A percentile compares a stretch with the other conserved stretches of the same genome.
These are phyloP conservation scores for Lepas anatifera DNA, from an alignment of 2,888 invertebrate genomes.

Conservation along the genomic window DNA sequence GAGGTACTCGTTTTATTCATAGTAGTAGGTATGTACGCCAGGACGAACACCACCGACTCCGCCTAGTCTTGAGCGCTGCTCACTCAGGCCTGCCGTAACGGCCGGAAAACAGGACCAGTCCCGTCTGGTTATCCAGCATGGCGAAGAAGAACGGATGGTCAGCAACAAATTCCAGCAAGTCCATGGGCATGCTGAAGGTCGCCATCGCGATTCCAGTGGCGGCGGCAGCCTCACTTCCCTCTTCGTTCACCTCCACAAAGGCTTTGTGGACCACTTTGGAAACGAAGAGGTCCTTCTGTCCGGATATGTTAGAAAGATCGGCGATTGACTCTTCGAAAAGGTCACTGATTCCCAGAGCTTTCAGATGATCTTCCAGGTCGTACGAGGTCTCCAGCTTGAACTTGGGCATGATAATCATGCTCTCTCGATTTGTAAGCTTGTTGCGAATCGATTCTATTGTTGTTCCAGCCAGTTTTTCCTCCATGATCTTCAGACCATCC, in stretches of 20 bases:
- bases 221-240: too few relatives aligned
- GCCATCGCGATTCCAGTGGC: slow-evolving; percentile 53
- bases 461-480: slow-evolving; percentile 50
- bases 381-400: slow-evolving; percentile 65
- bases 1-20: too few relatives aligned
- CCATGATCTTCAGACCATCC: slow-evolving; percentile 49
- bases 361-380: slow-evolving; percentile 47
- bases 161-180: slow-evolving; percentile 15
- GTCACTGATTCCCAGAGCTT: slow-evolving; percentile 53
- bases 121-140: slow-evolving; percentile 18
- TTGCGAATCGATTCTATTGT: slow-evolving; percentile 45
- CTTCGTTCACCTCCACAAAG: too few relatives aligned
- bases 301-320: slow-evolving; percentile 52
- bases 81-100: slow-evolving; percentile 6
- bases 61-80: not conserved
- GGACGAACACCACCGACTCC: too few relatives aligned
- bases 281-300: slow-evolving; percentile 42
- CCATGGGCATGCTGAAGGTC: not conserved
- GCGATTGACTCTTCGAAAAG: slow-evolving; percentile 48
- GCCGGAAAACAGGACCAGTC: slow-evolving; percentile 20
- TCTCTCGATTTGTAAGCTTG: slow-evolving; percentile 40
- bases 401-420: slow-evolving; percentile 58
- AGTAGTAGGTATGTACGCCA: too few relatives aligned
- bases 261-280: too few relatives aligned
- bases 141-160: slow-evolving; percentile 21